These are phyloP conservation scores for Yasuhikotakia modesta DNA, from an alignment of 2,797 vertebrate genomes.

Conservation along the genomic window DNA sequence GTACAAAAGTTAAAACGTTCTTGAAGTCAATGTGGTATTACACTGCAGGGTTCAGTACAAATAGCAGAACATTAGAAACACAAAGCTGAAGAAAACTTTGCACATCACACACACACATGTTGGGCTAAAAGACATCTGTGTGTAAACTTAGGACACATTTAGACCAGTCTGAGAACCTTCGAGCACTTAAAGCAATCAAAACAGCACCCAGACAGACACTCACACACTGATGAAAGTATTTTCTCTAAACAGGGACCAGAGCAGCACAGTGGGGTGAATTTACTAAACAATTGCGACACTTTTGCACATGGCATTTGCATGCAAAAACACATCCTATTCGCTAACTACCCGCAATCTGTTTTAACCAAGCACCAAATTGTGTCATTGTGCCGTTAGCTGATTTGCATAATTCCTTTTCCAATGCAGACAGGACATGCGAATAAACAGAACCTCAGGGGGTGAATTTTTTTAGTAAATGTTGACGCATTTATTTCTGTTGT, in stretches of 20 bases:
- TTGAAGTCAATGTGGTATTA: constrained; percentile 11
- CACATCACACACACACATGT: not conserved
- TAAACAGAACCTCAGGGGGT: too few species aligned
- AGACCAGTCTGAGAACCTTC: constrained; percentile 8
- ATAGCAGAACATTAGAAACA: not conserved
- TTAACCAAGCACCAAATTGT: not conserved
- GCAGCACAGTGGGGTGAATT: not conserved
- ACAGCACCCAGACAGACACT: not conserved
- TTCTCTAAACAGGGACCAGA: not conserved
- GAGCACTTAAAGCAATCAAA: not conserved
- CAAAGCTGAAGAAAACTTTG: not conserved
- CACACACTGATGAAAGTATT: not conserved
- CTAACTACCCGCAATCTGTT: not conserved
- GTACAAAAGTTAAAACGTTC: not conserved
- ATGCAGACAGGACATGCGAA: not conserved
- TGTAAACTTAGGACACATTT: not conserved
- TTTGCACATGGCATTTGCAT: not conserved
- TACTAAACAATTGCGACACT: not conserved
- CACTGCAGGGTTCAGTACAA: not conserved
- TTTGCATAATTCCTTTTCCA: not conserved
- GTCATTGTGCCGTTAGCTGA: not conserved
- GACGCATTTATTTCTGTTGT: too few species aligned
- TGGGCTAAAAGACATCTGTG: not conserved
- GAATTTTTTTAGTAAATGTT: too few species aligned
- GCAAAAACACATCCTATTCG: not conserved